These are phyloP conservation scores for Lucinisca nassula DNA, from an alignment of 2,888 invertebrate species.

Conservation along the genomic window DNA sequence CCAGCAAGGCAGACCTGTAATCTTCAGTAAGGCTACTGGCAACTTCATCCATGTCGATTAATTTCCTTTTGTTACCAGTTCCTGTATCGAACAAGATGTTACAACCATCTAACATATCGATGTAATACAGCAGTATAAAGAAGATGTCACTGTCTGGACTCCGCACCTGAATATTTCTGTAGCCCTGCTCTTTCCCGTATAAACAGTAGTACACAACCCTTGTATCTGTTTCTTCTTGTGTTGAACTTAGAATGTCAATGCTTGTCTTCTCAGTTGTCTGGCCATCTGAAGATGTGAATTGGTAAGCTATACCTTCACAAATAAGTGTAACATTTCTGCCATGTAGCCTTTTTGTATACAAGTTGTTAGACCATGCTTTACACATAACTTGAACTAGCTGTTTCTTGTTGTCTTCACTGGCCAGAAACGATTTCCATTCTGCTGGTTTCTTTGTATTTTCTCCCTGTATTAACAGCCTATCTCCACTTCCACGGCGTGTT, in stretches of 20 bases:
- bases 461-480: slow-evolving; percentile 15
- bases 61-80: slow-evolving; percentile 35
- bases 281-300: slow-evolving; percentile 32
- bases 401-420: slow-evolving; percentile 21
- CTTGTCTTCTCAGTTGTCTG: slow-evolving; percentile 9
- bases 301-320: slow-evolving; percentile 38
- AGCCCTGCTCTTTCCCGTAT: slow-evolving; percentile 43
- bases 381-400: not conserved
- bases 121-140: slow-evolving; percentile 49
- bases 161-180: slow-evolving; percentile 25
- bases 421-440: slow-evolving; percentile 43
- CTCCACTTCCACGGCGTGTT: not conserved
- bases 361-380: no score
- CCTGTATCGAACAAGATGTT: slow-evolving; percentile 54
- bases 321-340: slow-evolving; percentile 29
- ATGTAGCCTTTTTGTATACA: slow-evolving; percentile 5
- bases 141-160: slow-evolving; percentile 54
- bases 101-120: not conserved
- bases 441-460: slow-evolving; percentile 24
- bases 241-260: slow-evolving; percentile 30
- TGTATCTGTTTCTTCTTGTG: slow-evolving; percentile 46
- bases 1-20: slow-evolving; percentile 33
- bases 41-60: slow-evolving; percentile 11
- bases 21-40: not conserved
- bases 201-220: slow-evolving; percentile 44